Evolutionary conservation across 2,113 vertebrate species (phyloP).

Genomic region (Pygoscelis antarcticus): DNA sequence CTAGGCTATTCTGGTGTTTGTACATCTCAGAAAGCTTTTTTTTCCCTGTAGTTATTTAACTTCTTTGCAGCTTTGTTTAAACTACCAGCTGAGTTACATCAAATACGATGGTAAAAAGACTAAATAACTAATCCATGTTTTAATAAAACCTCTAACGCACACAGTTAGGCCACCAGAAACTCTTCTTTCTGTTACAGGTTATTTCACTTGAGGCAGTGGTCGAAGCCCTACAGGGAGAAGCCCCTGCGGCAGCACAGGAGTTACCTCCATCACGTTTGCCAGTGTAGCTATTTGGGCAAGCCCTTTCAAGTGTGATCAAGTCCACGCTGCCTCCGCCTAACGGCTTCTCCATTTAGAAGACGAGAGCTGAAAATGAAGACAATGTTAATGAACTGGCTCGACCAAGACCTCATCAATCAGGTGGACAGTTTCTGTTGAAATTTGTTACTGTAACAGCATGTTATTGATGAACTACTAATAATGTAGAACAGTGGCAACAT

Average conservation of each 20-base stretch:
- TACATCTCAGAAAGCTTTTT: background rate
- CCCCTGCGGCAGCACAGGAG: background rate
- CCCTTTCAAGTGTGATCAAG: background rate
- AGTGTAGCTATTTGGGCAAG: fast-evolving
- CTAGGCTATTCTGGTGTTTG: background rate
- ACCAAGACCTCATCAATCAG: background rate
- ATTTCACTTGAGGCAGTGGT: background rate
- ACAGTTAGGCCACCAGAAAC: background rate
- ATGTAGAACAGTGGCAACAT: background rate
- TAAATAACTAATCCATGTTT: background rate
- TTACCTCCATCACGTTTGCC: background rate
- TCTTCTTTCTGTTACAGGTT: background rate
- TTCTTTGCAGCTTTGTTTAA: background rate
- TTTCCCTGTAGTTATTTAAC: background rate
- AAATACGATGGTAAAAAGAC: background rate
- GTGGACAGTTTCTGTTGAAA: background rate
- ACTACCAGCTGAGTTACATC: background rate
- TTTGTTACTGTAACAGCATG: background rate
- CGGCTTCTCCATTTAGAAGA: background rate
- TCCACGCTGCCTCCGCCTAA: background rate
- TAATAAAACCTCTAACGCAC: background rate
- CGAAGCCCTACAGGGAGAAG: background rate
- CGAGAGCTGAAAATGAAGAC: background rate
- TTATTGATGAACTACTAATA: background rate
- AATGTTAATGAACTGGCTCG: background rate